Percentiles rank a stretch among this genome's conserved stretches.
phyloP scores from a whole-genome alignment of 2,113 vertebrate species.

The Lepidothrix coronata region DNA sequence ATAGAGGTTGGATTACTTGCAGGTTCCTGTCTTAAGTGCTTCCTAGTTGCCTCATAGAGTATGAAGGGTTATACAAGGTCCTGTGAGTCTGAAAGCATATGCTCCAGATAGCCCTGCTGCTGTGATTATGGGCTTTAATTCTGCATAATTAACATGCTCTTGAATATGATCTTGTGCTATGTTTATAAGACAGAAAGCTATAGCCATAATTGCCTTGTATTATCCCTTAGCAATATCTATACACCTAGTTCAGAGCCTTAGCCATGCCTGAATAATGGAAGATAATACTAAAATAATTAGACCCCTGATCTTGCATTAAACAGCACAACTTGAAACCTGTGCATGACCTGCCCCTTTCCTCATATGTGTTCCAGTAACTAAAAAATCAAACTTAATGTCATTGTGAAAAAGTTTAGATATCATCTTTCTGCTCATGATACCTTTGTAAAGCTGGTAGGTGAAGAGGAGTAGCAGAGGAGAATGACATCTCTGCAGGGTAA shows the following conservation, averaged over 20 bases:
- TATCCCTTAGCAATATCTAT: slow-evolving; percentile 1
- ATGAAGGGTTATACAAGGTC: neutral
- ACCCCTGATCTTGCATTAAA: slow-evolving; percentile 40
- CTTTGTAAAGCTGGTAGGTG: neutral
- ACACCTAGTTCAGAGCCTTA: neutral
- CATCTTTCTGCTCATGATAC: neutral
- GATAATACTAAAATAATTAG: slow-evolving; percentile 48
- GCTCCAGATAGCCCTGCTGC: neutral
- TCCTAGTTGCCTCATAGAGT: neutral
- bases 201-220: neutral
- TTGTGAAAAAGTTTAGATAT: neutral
- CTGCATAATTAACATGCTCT: slow-evolving; percentile 8
- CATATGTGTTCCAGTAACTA: neutral
- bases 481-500: neutral
- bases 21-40: neutral
- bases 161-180: neutral
- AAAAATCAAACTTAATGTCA: neutral
- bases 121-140: slow-evolving; percentile 25
- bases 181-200: slow-evolving; percentile 6
- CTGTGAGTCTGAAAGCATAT: neutral
- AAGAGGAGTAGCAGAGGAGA: neutral
- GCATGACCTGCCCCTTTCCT: neutral
- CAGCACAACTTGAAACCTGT: slow-evolving; percentile 1
- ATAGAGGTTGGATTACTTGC: neutral
- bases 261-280: slow-evolving; percentile 12